A percentile compares a stretch with the other conserved stretches of the same genome.
Evolutionary conservation across 2,113 vertebrate genomes (phyloP).

Genomic region (Aythya baeri): DNA sequence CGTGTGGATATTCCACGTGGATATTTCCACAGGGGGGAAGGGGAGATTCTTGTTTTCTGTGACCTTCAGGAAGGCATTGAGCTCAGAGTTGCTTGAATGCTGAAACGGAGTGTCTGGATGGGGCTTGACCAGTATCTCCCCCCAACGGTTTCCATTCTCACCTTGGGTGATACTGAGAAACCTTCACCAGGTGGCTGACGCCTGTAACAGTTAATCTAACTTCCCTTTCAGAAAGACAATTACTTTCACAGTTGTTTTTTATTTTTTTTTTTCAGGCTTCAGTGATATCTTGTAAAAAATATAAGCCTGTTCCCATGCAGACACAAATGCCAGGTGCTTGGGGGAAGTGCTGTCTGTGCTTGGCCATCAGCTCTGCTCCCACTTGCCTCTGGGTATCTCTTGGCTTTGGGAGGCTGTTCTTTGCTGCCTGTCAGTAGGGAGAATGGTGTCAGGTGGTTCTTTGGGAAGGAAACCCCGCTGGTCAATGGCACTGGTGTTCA

Average conservation of each 20-base stretch:
- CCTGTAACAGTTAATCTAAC: slow-evolving; percentile 40
- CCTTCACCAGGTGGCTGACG: slow-evolving; percentile 25
- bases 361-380: neutral
- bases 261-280: slow-evolving; percentile 15
- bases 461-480: neutral
- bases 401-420: neutral
- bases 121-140: slow-evolving; percentile 25
- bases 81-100: neutral
- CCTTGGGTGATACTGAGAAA: slow-evolving; percentile 59
- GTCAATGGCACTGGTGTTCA: neutral
- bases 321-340: neutral
- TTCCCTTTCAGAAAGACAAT: slow-evolving; percentile 44
- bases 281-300: slow-evolving; percentile 31
- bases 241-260: slow-evolving; percentile 12
- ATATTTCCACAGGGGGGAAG: too few relatives aligned
- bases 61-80: neutral
- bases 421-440: neutral
- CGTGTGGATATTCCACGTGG: neutral
- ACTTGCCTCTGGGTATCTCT: neutral
- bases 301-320: neutral
- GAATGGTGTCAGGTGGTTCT: neutral
- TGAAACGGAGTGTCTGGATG: neutral
- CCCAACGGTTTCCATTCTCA: slow-evolving; percentile 56
- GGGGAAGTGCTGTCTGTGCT: neutral
- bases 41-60: neutral